Evolutionary conservation across 2,888 invertebrate species (phyloP), one percentile per base, ranked within the genome.

Genomic region (Eupithecia pulchellata): DNA sequence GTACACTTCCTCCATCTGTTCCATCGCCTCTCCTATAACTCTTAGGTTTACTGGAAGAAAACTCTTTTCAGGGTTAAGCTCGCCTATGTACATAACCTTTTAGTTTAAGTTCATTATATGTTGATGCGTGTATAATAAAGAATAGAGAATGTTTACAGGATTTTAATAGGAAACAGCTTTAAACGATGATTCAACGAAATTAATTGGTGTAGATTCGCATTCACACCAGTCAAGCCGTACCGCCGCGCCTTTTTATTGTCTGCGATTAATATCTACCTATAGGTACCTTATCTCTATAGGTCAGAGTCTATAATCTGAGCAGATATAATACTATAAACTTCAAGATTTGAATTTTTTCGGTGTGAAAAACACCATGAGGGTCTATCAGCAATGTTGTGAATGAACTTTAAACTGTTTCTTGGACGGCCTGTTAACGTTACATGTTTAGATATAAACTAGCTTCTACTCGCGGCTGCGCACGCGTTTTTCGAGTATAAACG

Each of bases 321-420:
- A 60, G 60, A n/a, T n/a, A n/a, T n/a, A n/a, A n/a, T n/a, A n/a
- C n/a, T 60, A 30, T 60, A 32, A 66, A 66, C 42, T 60, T 20
- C 58, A 32, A 66, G 29, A 64, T 68, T 64, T 63, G 63, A 14
- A 20, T 58, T 29, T 68, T 64, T 64, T 66, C 57, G 30, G 30
- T 42, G 42, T 60, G 32, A n/a, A 42, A 64, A 68, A 68, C 63
- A 68, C 58, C 57, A 57, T 68, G 63, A 58, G 63, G 29, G 13
- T 42, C 64, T 42, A 58, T 68, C 60, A 30, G 14, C 58, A 66
- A 39, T n/a, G 36, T 55, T 65, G 1, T 65, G 55, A 64, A 55
- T 60, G 39, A 32, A 66, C 42, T 17, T 57, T 60, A 42, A 58
- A 60, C 39, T 58, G 39, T 66, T 57, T 20, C 36, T 29, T 66